phyloP scores from a whole-genome alignment of 2,113 vertebrate species.

The Sterna hirundo region DNA sequence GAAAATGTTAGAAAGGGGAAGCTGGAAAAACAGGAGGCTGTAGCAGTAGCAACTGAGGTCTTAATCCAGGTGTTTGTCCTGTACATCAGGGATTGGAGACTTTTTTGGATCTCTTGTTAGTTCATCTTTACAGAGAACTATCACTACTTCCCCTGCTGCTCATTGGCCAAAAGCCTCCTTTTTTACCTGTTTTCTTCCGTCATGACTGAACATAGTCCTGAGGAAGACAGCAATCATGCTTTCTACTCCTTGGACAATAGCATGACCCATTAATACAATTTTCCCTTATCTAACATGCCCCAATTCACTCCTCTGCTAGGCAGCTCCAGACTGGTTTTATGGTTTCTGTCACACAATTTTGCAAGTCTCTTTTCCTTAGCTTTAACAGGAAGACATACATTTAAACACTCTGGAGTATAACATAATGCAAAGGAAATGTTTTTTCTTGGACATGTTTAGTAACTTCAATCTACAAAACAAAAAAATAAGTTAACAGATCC shows the following conservation, averaged over 20 bases:
- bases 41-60: background rate
- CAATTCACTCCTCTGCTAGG: background rate
- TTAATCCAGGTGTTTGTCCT: background rate
- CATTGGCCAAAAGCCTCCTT: background rate
- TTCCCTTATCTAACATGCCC: background rate
- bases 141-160: background rate
- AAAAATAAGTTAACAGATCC: background rate
- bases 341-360: background rate
- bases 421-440: background rate
- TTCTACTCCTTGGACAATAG: background rate
- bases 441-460: background rate
- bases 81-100: background rate
- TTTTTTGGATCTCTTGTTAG: background rate
- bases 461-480: background rate
- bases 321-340: background rate
- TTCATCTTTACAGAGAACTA: background rate
- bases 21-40: background rate
- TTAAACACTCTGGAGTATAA: background rate
- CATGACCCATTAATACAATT: background rate
- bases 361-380: background rate
- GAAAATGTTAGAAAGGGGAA: background rate
- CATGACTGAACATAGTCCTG: background rate
- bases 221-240: background rate
- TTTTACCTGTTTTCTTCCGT: background rate
- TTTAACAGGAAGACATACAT: background rate